Conservation (phyloP, 2,888 invertebrate genomes). For the Drosophila paucipuncta region DNA sequence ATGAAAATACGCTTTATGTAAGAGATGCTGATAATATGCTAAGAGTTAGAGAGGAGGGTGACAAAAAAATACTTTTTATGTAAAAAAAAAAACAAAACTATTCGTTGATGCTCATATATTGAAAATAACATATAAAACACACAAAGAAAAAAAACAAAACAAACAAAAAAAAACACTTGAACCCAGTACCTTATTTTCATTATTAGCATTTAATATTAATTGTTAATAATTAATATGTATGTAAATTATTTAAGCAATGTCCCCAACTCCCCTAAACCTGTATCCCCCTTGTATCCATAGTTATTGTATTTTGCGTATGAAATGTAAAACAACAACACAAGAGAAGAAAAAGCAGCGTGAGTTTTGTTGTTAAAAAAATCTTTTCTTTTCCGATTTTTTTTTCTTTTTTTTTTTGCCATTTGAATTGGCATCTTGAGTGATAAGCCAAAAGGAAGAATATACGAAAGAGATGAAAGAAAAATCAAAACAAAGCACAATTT, state of each 20-base stretch:
- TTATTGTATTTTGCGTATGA: constrained; percentile 72
- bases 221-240: constrained; percentile 76
- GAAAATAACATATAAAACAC: constrained; percentile 32
- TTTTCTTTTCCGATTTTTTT: constrained; percentile 4
- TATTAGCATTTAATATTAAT: constrained; percentile 80
- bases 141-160: constrained; percentile 28
- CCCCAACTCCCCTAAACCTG: constrained; percentile 11
- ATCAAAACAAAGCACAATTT: constrained; percentile 39
- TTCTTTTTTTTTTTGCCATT: constrained; percentile 30
- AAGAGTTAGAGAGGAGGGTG: constrained; percentile 50
- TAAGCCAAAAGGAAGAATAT: constrained; percentile 48
- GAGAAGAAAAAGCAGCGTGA: constrained; percentile 59
- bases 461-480: not conserved
- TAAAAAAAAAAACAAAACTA: constrained; percentile 49
- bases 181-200: constrained; percentile 85
- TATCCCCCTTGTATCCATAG: constrained; percentile 54
- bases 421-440: constrained; percentile 62
- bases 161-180: constrained; percentile 76
- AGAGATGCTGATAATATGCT: constrained; percentile 39
- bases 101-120: constrained; percentile 75
- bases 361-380: constrained; percentile 67
- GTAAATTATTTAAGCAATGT: constrained; percentile 74
- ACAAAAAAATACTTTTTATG: constrained; percentile 56
- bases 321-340: constrained; percentile 33
- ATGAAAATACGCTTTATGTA: constrained; percentile 56